Percentiles rank a stretch among this genome's conserved stretches.
Evolutionary conservation across 1,140 invertebrate genomes (phyloP).

Genomic region (Atta colombica): DNA sequence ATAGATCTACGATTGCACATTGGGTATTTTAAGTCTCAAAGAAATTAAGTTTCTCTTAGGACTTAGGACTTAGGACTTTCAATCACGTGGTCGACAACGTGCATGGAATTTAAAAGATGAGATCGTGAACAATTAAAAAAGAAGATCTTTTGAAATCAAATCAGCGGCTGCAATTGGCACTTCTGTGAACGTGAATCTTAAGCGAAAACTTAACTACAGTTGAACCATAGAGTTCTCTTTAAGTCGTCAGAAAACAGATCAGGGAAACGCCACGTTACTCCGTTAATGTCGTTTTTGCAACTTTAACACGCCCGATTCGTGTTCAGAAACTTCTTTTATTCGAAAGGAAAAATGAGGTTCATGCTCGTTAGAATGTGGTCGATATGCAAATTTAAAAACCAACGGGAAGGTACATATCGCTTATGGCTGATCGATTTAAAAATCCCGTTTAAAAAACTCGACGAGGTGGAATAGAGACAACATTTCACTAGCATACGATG

Average conservation of each 20-base stretch:
- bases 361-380: constrained; percentile 7
- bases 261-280: background rate
- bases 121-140: constrained; percentile 42
- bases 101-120: constrained; percentile 31
- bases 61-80: background rate
- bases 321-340: constrained; percentile 5
- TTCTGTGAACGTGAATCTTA: constrained; percentile 25
- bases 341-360: background rate
- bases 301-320: background rate
- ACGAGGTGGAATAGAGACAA: constrained; percentile 50
- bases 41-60: constrained; percentile 13
- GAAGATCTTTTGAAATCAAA: constrained; percentile 3
- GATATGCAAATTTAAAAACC: constrained; percentile 45
- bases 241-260: constrained; percentile 20
- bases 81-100: constrained; percentile 28
- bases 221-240: background rate
- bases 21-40: background rate
- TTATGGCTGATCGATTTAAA: constrained; percentile 57
- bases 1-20: background rate
- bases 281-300: background rate
- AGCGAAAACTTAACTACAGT: constrained; percentile 28
- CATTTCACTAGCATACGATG: constrained; percentile 52
- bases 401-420: constrained; percentile 32
- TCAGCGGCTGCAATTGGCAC: constrained; percentile 27
- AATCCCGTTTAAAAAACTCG: constrained; percentile 52